phyloP scores from a whole-genome alignment of 2,888 invertebrate species.

The Drosophila prolongata region DNA sequence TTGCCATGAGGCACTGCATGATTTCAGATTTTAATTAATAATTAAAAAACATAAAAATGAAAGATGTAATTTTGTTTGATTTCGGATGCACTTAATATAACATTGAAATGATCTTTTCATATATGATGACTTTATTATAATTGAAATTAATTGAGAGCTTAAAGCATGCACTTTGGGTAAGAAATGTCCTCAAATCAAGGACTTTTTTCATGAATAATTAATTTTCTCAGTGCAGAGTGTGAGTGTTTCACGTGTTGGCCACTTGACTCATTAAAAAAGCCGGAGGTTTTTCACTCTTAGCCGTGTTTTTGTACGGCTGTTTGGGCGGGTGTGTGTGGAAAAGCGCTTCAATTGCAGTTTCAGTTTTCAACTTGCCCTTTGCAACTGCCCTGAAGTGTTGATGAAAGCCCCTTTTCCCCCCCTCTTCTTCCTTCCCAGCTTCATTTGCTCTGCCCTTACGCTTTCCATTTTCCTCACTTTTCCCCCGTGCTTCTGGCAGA shows the following conservation, averaged over 20 bases:
- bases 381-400: constrained; percentile 59
- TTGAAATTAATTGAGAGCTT: too few species aligned
- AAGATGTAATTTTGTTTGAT: too few species aligned
- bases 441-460: constrained; percentile 14
- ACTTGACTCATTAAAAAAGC: constrained; percentile 76
- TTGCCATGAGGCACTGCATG: too few species aligned
- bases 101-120: too few species aligned
- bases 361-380: constrained; percentile 71
- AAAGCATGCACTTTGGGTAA: too few species aligned
- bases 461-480: constrained; percentile 20
- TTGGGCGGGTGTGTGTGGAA: constrained; percentile 41
- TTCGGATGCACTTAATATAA: too few species aligned
- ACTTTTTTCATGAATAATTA: too few species aligned
- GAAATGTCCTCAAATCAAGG: too few species aligned
- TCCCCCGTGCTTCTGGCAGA: constrained; percentile 26
- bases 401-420: constrained; percentile 54
- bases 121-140: too few species aligned
- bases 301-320: constrained; percentile 11
- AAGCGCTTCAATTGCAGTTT: constrained; percentile 79
- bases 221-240: constrained; percentile 1
- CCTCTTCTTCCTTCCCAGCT: background rate
- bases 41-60: too few species aligned
- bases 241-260: constrained; percentile 68
- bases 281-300: constrained; percentile 25
- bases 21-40: too few species aligned